phyloP scores from a whole-genome alignment of 1,140 invertebrate genomes.

The Bombus superbus region DNA sequence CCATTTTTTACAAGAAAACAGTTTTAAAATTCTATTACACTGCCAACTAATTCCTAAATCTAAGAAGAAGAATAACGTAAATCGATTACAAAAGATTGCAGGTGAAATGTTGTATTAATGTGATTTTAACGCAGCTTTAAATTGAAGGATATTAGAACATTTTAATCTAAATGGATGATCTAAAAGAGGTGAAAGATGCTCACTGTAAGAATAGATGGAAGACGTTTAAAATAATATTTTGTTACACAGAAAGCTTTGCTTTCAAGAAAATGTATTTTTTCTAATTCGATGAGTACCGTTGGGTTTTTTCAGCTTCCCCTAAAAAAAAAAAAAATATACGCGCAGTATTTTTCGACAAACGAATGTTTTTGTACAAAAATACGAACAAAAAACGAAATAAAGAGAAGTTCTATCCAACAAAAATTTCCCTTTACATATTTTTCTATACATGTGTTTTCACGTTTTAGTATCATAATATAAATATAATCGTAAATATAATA shows the following conservation, averaged over 20 bases:
- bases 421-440: neutral
- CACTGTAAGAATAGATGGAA: neutral
- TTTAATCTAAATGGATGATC: no score
- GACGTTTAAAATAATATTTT: neutral
- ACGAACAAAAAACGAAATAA: neutral
- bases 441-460: neutral
- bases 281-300: neutral
- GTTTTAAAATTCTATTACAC: neutral
- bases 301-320: neutral
- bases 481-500: neutral
- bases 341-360: neutral
- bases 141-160: no score
- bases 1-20: neutral
- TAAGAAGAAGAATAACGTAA: no score
- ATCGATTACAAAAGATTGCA: no score
- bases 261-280: neutral
- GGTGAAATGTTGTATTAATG: no score
- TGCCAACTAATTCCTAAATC: no score
- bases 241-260: neutral
- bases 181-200: no score
- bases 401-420: neutral
- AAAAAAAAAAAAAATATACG: neutral
- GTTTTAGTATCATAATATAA: no score
- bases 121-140: no score
- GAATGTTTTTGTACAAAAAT: neutral